Percentiles rank a stretch among this genome's conserved stretches.
Conservation (phyloP, 1,140 invertebrate species). For the Trachymyrmex cornetzi region DNA sequence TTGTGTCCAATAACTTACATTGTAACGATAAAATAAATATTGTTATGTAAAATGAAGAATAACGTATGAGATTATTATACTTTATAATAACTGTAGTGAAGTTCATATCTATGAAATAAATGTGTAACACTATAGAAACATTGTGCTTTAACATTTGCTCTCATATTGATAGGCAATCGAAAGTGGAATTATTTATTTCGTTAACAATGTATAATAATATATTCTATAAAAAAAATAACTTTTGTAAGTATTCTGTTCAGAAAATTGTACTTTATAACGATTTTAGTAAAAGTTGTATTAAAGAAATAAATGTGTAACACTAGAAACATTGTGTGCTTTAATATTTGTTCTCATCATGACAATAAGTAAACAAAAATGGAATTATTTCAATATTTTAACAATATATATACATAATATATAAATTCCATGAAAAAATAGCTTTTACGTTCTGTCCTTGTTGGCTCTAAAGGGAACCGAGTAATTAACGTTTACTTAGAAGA, state of each 20-base stretch:
- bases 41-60: background rate
- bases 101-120: conserved; percentile 7
- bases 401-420: background rate
- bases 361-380: too few relatives aligned
- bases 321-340: too few relatives aligned
- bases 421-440: background rate
- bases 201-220: background rate
- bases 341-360: too few relatives aligned
- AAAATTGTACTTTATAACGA: too few relatives aligned
- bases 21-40: background rate
- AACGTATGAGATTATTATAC: background rate
- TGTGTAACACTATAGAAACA: background rate
- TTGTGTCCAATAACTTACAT: background rate
- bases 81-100: conserved; percentile 1
- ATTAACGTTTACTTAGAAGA: background rate
- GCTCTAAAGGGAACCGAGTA: too few relatives aligned
- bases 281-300: too few relatives aligned
- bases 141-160: background rate
- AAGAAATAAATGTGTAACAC: too few relatives aligned
- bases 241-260: background rate
- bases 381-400: too few relatives aligned
- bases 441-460: background rate
- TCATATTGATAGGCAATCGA: background rate
- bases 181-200: background rate
- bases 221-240: background rate